Conservation (phyloP, 2,888 invertebrate species). For the Callimorpha dominula region DNA sequence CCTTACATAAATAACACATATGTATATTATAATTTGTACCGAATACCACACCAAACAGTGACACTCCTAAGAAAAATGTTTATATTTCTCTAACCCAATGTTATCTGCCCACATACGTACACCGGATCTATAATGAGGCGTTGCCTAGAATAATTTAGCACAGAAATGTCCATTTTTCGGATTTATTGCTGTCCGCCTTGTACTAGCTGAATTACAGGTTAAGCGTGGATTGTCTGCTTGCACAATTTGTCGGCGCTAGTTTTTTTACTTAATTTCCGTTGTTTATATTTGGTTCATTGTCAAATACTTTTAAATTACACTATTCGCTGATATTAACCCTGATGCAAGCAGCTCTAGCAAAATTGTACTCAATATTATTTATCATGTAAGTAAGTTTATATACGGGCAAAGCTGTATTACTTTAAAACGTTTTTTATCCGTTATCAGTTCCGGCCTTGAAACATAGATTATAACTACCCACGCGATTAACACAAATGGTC, state of each 20-base stretch:
- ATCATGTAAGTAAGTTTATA: too few species aligned
- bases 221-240: constrained; percentile 34
- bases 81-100: background rate
- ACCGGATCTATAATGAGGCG: constrained; percentile 20
- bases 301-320: too few species aligned
- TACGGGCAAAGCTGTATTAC: background rate
- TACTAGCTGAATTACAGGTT: constrained; percentile 26
- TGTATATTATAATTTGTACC: background rate
- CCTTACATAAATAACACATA: background rate
- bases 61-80: background rate
- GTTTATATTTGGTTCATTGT: constrained; percentile 21
- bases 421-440: background rate
- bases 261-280: constrained; percentile 27
- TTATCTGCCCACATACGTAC: background rate
- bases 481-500: background rate
- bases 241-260: constrained; percentile 28
- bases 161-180: background rate
- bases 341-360: background rate
- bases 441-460: background rate
- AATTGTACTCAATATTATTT: background rate
- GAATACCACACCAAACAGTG: background rate
- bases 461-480: background rate
- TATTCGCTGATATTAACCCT: background rate
- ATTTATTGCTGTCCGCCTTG: constrained; percentile 30
- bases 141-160: constrained; percentile 29